These are phyloP conservation scores for Promerops cafer DNA, from an alignment of 2,113 vertebrate genomes.

Conservation along the genomic window DNA sequence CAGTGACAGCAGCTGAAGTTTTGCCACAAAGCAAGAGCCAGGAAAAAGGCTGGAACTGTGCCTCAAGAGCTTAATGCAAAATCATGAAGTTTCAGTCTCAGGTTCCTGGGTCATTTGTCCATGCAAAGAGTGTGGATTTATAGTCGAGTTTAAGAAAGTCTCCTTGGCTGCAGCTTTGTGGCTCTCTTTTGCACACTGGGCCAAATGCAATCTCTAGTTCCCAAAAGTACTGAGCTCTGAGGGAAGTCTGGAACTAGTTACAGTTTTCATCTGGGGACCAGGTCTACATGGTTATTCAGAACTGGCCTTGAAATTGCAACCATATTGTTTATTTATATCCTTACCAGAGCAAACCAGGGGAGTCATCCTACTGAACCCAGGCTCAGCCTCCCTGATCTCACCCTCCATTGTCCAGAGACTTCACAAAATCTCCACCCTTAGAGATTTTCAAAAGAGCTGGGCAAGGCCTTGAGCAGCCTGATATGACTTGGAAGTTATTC, in stretches of 20 bases:
- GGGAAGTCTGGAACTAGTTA: background rate
- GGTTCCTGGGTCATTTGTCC: conserved; percentile 43
- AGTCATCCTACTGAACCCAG: background rate
- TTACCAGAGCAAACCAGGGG: background rate
- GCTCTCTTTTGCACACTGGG: background rate
- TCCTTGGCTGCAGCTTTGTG: conserved; percentile 18
- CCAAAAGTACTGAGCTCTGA: background rate
- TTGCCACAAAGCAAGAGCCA: conserved; percentile 40
- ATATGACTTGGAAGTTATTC: background rate
- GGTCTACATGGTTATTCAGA: background rate
- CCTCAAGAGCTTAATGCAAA: conserved; percentile 26
- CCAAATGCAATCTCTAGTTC: background rate
- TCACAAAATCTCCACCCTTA: background rate
- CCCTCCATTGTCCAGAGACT: background rate
- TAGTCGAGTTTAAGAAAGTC: conserved; percentile 10
- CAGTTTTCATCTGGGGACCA: background rate
- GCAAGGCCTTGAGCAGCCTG: background rate
- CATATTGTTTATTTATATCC: background rate
- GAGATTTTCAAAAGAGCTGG: background rate
- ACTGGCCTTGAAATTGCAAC: background rate
- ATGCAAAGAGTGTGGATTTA: conserved; percentile 32
- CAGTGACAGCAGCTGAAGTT: conserved; percentile 29
- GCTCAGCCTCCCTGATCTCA: background rate
- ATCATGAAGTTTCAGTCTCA: conserved; percentile 28
- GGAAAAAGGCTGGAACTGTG: conserved; percentile 36